These are phyloP conservation scores for Gopherus evgoodei DNA, from an alignment of 2,113 vertebrate genomes.

Conservation along the genomic window DNA sequence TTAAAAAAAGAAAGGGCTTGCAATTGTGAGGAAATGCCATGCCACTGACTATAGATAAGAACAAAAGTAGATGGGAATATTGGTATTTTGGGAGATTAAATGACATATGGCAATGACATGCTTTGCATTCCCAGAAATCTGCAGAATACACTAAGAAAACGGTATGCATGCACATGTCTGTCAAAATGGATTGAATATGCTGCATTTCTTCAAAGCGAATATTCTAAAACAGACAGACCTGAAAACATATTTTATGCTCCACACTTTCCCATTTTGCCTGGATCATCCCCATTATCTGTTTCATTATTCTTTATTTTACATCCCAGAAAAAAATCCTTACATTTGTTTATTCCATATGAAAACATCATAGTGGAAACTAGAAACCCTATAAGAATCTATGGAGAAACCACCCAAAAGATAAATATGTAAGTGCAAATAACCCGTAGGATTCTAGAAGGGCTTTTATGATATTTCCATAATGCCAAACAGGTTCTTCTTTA, in stretches of 20 bases:
- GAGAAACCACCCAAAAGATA: not conserved
- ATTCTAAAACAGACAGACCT: not conserved
- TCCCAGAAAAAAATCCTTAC: not conserved
- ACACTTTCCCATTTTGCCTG: not conserved
- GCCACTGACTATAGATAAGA: not conserved
- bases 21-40: not conserved
- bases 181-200: not conserved
- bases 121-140: constrained; percentile 45
- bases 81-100: constrained; percentile 30
- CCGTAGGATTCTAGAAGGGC: not conserved
- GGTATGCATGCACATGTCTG: not conserved
- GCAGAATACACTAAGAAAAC: constrained; percentile 32
- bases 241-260: not conserved
- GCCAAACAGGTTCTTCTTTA: not conserved
- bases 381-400: not conserved
- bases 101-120: not conserved
- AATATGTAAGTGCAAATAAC: not conserved
- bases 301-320: not conserved
- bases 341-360: not conserved
- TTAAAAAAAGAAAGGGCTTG: not conserved
- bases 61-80: constrained; percentile 40
- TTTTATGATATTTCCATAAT: not conserved
- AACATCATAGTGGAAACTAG: not conserved
- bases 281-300: not conserved
- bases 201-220: not conserved